A percentile compares a stretch with the other conserved stretches of the same genome.
Conservation (phyloP, 2,113 vertebrate genomes). For the Synodontis membranacea region DNA sequence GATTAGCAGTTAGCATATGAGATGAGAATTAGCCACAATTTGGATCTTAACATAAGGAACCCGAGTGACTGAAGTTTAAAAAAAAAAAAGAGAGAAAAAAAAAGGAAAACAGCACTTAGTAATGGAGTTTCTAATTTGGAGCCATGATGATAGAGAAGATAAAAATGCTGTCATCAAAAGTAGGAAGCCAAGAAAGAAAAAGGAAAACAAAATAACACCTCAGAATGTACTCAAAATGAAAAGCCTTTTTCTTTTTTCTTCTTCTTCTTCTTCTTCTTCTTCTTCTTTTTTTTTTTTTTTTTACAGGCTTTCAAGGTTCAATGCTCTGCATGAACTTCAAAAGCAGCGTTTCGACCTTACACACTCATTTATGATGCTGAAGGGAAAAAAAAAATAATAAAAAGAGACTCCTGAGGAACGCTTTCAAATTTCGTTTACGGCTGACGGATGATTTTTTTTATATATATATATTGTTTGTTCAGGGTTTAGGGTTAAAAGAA, state of each 20-base stretch:
- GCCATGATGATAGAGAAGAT: slow-evolving; percentile 21
- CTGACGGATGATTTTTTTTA: slow-evolving; percentile 31
- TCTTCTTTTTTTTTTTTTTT: slow-evolving; percentile 6
- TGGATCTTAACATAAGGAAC: neutral
- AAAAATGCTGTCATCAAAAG: slow-evolving; percentile 28
- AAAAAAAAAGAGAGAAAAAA: neutral
- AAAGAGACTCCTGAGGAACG: slow-evolving; percentile 57
- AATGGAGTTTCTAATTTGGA: slow-evolving; percentile 30
- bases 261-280: slow-evolving; percentile 8
- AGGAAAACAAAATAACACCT: slow-evolving; percentile 26
- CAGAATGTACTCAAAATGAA: neutral
- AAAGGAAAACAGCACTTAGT: slow-evolving; percentile 27
- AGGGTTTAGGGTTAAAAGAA: slow-evolving; percentile 15
- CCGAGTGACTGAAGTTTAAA: neutral
- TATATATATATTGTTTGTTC: slow-evolving; percentile 49
- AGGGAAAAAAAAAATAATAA: no score
- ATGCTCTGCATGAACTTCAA: slow-evolving; percentile 59
- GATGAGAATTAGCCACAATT: neutral
- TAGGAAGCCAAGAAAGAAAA: slow-evolving; percentile 21
- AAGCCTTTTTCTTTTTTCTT: neutral
- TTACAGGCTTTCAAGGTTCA: slow-evolving; percentile 49
- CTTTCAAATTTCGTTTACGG: slow-evolving; percentile 40
- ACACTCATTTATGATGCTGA: slow-evolving; percentile 63
- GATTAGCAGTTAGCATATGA: slow-evolving; percentile 14
- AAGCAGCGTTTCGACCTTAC: slow-evolving; percentile 44